Conservation (phyloP, 1,140 invertebrate species). For the Zeugodacus cucurbitae region DNA sequence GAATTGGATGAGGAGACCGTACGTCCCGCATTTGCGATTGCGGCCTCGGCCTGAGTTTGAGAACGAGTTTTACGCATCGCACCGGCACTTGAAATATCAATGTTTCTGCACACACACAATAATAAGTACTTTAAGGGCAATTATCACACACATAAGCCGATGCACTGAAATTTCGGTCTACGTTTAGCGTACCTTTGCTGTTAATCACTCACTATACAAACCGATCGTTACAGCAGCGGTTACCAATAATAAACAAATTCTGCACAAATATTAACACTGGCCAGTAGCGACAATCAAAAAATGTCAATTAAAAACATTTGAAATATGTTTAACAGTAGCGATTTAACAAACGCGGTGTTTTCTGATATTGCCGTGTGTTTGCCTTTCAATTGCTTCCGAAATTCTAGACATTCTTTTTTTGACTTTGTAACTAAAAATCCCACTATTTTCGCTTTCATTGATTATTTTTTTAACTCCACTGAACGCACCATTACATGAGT, state of each 20-base stretch:
- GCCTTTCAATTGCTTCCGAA: constrained; percentile 25
- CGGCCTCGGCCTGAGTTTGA: constrained; percentile 64
- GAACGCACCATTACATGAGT: neutral
- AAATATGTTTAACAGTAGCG: neutral
- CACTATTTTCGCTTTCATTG: neutral
- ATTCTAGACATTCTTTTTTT: neutral
- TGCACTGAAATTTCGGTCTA: neutral
- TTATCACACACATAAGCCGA: neutral
- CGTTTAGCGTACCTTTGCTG: neutral
- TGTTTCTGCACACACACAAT: constrained; percentile 14
- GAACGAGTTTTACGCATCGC: constrained; percentile 63
- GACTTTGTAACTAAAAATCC: neutral
- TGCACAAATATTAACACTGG: neutral
- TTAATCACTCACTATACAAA: neutral
- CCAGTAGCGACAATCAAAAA: neutral
- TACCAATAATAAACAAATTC: neutral
- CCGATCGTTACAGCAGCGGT: neutral
- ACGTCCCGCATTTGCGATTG: constrained; percentile 47
- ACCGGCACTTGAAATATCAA: constrained; percentile 38
- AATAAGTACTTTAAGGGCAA: neutral
- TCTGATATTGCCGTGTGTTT: constrained; percentile 2
- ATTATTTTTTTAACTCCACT: neutral
- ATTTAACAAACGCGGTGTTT: neutral
- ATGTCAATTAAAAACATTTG: neutral
- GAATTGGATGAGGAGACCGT: constrained; percentile 48